Percentiles rank a stretch among this genome's conserved stretches.
Conservation (phyloP, 1,140 invertebrate genomes). For the Papilio aristodemus region DNA sequence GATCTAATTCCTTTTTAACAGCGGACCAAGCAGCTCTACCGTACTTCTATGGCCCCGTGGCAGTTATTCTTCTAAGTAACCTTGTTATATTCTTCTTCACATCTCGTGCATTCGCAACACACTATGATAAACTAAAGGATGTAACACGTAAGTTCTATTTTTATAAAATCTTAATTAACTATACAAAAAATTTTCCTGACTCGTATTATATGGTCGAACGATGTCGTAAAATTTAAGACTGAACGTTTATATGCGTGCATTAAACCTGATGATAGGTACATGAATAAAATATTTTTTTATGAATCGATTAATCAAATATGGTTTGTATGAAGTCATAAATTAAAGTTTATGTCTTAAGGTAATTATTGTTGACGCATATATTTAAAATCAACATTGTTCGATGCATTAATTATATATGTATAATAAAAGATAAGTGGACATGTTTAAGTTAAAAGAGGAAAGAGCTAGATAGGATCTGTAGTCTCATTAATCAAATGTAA, state of each 20-base stretch:
- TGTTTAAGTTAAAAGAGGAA: background rate
- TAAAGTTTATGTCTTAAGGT: background rate
- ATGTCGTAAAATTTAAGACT: constrained; percentile 21
- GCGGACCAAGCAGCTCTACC: constrained; percentile 81
- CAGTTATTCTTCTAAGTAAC: constrained; percentile 80
- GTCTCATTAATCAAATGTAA: too few relatives aligned
- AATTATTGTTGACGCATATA: background rate
- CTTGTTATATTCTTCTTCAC: constrained; percentile 80
- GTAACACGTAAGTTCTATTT: constrained; percentile 66
- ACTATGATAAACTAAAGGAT: constrained; percentile 74
- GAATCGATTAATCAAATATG: constrained; percentile 22
- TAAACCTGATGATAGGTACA: constrained; percentile 5
- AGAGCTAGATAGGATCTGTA: too few relatives aligned
- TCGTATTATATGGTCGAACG: background rate
- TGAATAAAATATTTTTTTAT: constrained; percentile 22
- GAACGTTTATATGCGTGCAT: background rate
- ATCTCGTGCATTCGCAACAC: constrained; percentile 69
- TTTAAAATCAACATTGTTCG: background rate
- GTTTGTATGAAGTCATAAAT: constrained; percentile 22
- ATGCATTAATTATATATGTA: background rate
- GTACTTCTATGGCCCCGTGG: constrained; percentile 84
- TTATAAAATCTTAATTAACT: constrained; percentile 19
- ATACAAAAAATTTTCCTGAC: background rate
- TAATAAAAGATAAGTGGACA: too few relatives aligned
- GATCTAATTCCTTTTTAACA: constrained; percentile 53